A percentile compares a stretch with the other conserved stretches of the same genome.
Evolutionary conservation across 2,888 invertebrate genomes (phyloP).

Genomic region (Melanostoma scalare): DNA sequence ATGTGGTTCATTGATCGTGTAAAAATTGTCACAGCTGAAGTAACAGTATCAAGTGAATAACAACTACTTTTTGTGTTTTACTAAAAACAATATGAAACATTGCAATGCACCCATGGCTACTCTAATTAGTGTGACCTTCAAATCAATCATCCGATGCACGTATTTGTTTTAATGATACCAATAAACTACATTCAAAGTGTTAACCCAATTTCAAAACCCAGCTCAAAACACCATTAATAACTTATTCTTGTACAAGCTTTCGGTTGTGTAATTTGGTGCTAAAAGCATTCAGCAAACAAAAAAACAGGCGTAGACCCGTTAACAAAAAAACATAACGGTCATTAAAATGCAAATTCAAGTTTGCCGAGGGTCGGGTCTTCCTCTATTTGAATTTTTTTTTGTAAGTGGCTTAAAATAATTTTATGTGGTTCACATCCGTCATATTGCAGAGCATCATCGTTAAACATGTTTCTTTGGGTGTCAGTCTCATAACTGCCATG

Average conservation of each 20-base stretch:
- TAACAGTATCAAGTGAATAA: neutral
- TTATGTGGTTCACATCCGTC: neutral
- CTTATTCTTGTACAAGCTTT: slow-evolving; percentile 38
- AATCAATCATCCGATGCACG: slow-evolving; percentile 60
- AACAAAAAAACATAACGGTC: slow-evolving; percentile 36
- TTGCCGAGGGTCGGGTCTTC: slow-evolving; percentile 7
- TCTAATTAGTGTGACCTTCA: slow-evolving; percentile 46
- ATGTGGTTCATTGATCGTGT: too few species aligned
- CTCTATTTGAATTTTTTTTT: slow-evolving; percentile 3
- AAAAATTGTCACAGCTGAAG: too few species aligned
- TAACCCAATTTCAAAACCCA: slow-evolving; percentile 50
- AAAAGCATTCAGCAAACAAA: slow-evolving; percentile 24
- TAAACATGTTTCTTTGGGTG: too few species aligned
- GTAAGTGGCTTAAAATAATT: neutral
- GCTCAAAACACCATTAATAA: slow-evolving; percentile 35
- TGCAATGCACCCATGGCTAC: slow-evolving; percentile 42
- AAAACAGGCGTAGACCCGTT: slow-evolving; percentile 32
- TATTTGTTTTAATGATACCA: slow-evolving; percentile 4
- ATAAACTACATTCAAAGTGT: slow-evolving; percentile 46
- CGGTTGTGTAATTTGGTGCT: slow-evolving; percentile 38
- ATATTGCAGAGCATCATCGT: too few species aligned
- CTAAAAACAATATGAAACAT: slow-evolving; percentile 5
- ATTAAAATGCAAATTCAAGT: slow-evolving; percentile 60
- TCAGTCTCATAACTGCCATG: too few species aligned
- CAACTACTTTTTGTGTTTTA: neutral